Conservation (phyloP, 2,888 invertebrate species). For the Cheilosia vulpina region DNA sequence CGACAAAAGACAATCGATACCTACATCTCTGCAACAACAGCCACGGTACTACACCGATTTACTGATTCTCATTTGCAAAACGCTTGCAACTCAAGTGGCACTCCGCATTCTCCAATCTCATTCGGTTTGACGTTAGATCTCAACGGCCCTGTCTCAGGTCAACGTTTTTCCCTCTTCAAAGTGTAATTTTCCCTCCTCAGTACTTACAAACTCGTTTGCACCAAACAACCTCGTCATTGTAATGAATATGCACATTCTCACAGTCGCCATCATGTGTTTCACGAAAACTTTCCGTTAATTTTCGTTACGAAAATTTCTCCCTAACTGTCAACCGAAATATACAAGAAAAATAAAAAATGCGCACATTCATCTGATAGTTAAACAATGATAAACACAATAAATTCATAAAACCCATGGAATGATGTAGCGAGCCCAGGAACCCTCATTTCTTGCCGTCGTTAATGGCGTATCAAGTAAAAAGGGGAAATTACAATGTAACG, state of each 20-base stretch:
- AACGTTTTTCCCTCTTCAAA: too few species aligned
- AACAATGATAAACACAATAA: constrained; percentile 53
- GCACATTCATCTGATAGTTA: constrained; percentile 57
- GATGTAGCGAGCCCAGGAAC: constrained; percentile 20
- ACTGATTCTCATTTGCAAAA: too few species aligned
- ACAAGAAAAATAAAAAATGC: neutral
- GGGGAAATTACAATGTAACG: constrained; percentile 30
- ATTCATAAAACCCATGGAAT: constrained; percentile 47
- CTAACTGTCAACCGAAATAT: constrained; percentile 23
- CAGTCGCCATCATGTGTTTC: constrained; percentile 36
- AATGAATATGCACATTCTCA: constrained; percentile 5
- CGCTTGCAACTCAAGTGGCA: too few species aligned
- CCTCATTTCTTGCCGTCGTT: constrained; percentile 38
- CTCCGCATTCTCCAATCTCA: too few species aligned
- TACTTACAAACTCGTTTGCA: constrained; percentile 24
- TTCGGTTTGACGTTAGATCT: too few species aligned
- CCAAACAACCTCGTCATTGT: constrained; percentile 5
- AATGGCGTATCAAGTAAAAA: neutral
- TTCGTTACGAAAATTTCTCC: constrained; percentile 62
- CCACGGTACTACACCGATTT: too few species aligned
- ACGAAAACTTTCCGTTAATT: constrained; percentile 36
- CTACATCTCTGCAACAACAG: too few species aligned
- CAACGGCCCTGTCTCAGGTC: too few species aligned
- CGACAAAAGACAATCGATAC: too few species aligned
- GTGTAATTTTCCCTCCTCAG: neutral